Conservation (phyloP, 2,113 vertebrate genomes). For the Cyprinodon variegatus region DNA sequence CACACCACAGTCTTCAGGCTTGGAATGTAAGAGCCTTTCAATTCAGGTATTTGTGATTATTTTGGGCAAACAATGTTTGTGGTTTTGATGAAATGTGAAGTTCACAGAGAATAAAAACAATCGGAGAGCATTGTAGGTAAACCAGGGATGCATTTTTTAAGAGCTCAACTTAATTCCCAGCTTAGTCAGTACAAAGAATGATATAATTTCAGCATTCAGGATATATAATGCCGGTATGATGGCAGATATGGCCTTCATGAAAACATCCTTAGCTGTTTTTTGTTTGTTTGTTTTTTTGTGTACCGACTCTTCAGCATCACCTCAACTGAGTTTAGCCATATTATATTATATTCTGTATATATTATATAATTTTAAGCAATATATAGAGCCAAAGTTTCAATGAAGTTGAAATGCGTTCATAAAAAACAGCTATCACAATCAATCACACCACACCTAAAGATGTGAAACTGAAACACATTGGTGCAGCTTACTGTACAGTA, state of each 20-base stretch:
- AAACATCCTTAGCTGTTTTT: too few relatives aligned
- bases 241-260: background rate
- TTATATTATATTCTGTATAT: too few relatives aligned
- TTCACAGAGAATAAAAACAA: background rate
- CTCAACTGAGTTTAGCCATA: background rate
- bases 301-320: background rate
- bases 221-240: background rate
- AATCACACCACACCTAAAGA: background rate
- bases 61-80: background rate
- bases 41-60: background rate
- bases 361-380: too few relatives aligned
- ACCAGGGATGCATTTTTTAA: background rate
- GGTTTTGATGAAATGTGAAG: background rate
- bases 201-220: background rate
- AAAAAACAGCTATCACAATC: background rate
- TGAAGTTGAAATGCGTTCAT: background rate
- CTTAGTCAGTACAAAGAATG: background rate
- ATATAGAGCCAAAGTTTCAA: background rate
- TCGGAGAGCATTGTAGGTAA: background rate
- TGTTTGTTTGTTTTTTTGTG: background rate
- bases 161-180: background rate
- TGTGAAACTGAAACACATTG: background rate
- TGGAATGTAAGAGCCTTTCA: background rate
- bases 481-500: too few relatives aligned
- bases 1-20: too few relatives aligned